Evolutionary conservation across 2,797 vertebrate genomes (phyloP).

Genomic region (Malacoctenus gilli): DNA sequence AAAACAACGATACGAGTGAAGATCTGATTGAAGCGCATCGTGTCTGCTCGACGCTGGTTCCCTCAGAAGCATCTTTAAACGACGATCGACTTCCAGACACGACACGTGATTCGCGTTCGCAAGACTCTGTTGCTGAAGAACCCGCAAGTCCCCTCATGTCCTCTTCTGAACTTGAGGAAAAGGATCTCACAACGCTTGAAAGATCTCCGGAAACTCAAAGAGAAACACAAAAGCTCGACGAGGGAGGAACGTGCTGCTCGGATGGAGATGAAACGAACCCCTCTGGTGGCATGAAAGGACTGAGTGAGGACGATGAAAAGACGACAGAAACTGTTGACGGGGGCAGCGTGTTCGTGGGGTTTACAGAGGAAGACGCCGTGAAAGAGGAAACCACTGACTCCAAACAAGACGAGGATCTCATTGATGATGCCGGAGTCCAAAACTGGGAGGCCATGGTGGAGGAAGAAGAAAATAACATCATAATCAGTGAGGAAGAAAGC

Average conservation of each 20-base stretch:
- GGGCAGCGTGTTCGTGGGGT: not conserved
- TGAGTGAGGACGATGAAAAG: conserved; percentile 3
- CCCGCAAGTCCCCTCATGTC: not conserved
- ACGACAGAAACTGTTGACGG: not conserved
- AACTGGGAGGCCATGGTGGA: conserved; percentile 69
- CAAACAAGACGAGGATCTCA: conserved; percentile 10
- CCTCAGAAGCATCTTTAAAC: conserved; percentile 2
- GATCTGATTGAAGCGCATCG: not conserved
- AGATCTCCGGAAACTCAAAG: conserved; percentile 38
- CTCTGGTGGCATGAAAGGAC: conserved; percentile 2
- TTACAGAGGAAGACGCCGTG: conserved; percentile 10
- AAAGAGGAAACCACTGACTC: conserved; percentile 8
- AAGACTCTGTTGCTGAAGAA: not conserved
- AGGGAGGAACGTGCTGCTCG: not conserved
- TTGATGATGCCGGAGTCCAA: conserved; percentile 18
- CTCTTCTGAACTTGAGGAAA: conserved; percentile 19
- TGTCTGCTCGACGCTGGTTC: not conserved
- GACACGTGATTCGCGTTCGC: not conserved
- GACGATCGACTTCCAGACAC: not conserved
- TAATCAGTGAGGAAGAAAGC: conserved; percentile 17
- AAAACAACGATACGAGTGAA: not conserved
- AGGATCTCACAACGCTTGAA: not conserved
- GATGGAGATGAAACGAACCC: conserved; percentile 12
- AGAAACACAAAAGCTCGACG: conserved; percentile 21
- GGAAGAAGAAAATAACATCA: conserved; percentile 51